Conservation (phyloP, 2,113 vertebrate species). For the Trogon melanurus region DNA sequence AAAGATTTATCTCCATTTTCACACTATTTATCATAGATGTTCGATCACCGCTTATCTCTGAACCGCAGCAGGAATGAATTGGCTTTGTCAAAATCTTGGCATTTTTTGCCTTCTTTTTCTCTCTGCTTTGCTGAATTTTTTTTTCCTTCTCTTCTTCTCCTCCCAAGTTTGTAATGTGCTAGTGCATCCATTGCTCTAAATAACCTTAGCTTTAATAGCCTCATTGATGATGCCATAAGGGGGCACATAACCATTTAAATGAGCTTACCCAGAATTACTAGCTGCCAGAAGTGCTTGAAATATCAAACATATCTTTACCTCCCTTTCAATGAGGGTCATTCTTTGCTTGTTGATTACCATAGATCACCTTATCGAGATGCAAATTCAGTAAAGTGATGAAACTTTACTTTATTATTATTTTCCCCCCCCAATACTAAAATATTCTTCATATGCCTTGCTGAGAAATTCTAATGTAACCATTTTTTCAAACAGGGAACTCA, state of each 20-base stretch:
- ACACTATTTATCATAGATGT: not conserved
- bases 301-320: not conserved
- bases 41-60: not conserved
- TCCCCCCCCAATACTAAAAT: not conserved
- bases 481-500: not conserved
- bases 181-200: not conserved
- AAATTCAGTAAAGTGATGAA: not conserved
- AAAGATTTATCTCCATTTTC: constrained; percentile 21
- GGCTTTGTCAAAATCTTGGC: constrained; percentile 4
- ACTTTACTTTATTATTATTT: not conserved
- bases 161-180: not conserved
- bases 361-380: not conserved
- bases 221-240: constrained; percentile 48
- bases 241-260: constrained; percentile 41
- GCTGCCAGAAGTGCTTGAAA: constrained; percentile 5
- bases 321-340: not conserved
- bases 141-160: not conserved
- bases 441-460: not conserved
- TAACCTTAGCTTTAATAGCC: constrained; percentile 31
- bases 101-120: not conserved
- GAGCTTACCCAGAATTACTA: not conserved
- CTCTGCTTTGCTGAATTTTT: not conserved
- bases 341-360: constrained; percentile 10
- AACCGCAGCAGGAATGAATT: not conserved
- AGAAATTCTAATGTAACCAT: not conserved